These are phyloP conservation scores for Helicorthomorpha holstii DNA, from an alignment of 1,140 invertebrate genomes.

Conservation along the genomic window DNA sequence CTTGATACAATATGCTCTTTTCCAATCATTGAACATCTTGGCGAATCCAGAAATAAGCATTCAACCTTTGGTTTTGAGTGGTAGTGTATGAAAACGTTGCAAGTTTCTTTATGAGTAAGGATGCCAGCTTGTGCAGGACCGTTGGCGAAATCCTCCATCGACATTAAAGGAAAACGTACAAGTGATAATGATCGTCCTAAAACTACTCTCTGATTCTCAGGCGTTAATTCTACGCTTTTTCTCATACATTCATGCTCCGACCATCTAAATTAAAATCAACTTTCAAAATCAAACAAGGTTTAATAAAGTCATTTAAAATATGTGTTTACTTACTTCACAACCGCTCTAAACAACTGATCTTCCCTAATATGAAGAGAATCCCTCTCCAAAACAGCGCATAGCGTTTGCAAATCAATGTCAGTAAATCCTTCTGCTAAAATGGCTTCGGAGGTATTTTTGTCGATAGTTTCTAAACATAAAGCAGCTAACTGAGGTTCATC, in stretches of 20 bases:
- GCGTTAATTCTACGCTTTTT: slow-evolving; percentile 41
- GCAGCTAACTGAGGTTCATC: slow-evolving; percentile 61
- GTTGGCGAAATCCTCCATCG: slow-evolving; percentile 67
- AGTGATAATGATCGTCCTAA: slow-evolving; percentile 48
- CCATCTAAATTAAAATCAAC: slow-evolving; percentile 37
- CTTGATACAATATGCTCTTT: slow-evolving; percentile 64
- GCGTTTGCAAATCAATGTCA: slow-evolving; percentile 67
- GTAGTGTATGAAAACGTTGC: slow-evolving; percentile 55
- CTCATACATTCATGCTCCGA: slow-evolving; percentile 58
- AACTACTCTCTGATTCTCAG: slow-evolving; percentile 50
- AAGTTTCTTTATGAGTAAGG: slow-evolving; percentile 50
- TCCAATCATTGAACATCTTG: slow-evolving; percentile 62
- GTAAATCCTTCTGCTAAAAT: slow-evolving; percentile 68
- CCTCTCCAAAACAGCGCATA: slow-evolving; percentile 59
- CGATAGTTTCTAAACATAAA: slow-evolving; percentile 67
- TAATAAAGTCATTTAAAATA: neutral
- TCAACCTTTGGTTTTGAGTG: slow-evolving; percentile 54
- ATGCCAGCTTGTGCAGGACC: slow-evolving; percentile 58
- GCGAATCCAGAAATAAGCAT: slow-evolving; percentile 50
- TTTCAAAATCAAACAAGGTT: neutral
- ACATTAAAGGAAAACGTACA: slow-evolving; percentile 73
- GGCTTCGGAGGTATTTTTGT: slow-evolving; percentile 66
- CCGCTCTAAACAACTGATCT: slow-evolving; percentile 56
- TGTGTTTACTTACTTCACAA: slow-evolving; percentile 21
- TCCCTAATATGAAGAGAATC: slow-evolving; percentile 68